Evolutionary conservation across 2,113 vertebrate genomes (phyloP).

Genomic region (Hirundichthys speculiger): DNA sequence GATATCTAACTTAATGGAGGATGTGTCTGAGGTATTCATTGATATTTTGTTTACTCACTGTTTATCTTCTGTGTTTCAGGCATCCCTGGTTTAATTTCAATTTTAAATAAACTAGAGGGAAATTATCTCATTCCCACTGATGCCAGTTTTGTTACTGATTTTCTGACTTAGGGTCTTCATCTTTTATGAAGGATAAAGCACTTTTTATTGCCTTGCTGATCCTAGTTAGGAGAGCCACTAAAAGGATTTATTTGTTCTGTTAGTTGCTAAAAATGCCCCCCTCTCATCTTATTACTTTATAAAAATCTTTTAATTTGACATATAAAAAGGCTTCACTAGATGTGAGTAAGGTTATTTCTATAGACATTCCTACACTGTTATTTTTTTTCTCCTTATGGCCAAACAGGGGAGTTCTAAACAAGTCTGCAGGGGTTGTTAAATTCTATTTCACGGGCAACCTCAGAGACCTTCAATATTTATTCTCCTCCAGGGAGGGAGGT

Average conservation of each 20-base stretch:
- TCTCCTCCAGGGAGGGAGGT: conserved; percentile 57
- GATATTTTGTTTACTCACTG: conserved; percentile 20
- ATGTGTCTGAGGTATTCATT: conserved; percentile 9
- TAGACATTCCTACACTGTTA: conserved; percentile 34
- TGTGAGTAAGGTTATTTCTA: conserved; percentile 22
- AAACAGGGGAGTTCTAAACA: conserved; percentile 38
- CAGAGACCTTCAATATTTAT: conserved; percentile 65
- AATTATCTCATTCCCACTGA: conserved; percentile 26
- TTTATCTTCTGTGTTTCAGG: conserved; percentile 39
- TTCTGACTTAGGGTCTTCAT: conserved; percentile 45
- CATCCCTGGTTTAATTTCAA: conserved; percentile 22
- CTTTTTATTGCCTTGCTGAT: conserved; percentile 28
- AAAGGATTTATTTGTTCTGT: conserved; percentile 18
- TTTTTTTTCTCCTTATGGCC: conserved; percentile 25
- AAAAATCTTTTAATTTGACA: conserved; percentile 33
- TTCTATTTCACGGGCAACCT: conserved; percentile 66
- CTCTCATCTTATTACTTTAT: conserved; percentile 1
- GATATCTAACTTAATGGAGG: conserved; percentile 7
- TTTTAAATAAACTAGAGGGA: conserved; percentile 35
- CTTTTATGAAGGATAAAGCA: conserved; percentile 11
- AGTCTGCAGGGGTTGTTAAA: conserved; percentile 56
- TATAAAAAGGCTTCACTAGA: conserved; percentile 34
- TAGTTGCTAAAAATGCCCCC: conserved; percentile 8
- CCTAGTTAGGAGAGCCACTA: conserved; percentile 15
- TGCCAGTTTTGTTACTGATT: conserved; percentile 43